These are phyloP conservation scores for Aphaenogaster floridana DNA, from an alignment of 1,140 invertebrate species.

Conservation along the genomic window DNA sequence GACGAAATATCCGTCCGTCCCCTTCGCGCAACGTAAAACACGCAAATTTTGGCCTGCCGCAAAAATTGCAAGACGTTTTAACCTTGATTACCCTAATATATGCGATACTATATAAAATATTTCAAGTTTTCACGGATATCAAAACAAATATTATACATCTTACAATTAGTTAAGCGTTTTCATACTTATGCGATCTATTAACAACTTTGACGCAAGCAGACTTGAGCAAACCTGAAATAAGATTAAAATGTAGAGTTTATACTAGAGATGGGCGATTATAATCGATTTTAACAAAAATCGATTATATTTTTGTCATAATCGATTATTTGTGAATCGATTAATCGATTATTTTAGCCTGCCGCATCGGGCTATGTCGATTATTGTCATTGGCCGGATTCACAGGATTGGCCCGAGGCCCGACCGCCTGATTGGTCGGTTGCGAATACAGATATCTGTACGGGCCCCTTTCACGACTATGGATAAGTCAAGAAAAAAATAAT, in stretches of 20 bases:
- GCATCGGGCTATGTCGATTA: too few species aligned
- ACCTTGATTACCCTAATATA: not conserved
- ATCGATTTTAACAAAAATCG: too few species aligned
- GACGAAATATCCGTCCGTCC: not conserved
- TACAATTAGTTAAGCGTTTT: not conserved
- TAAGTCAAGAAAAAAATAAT: too few species aligned
- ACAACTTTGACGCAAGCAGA: not conserved
- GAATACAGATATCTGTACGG: too few species aligned
- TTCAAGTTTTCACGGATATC: not conserved
- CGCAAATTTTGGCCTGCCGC: not conserved
- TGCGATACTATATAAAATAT: not conserved
- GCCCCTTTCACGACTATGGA: too few species aligned
- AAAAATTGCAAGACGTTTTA: not conserved
- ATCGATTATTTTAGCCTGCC: too few species aligned
- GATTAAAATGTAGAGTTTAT: not conserved
- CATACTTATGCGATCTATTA: conserved; percentile 6
- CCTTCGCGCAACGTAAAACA: not conserved
- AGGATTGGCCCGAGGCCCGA: too few species aligned
- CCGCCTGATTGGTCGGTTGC: too few species aligned
- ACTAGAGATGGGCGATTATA: too few species aligned
- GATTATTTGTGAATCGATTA: too few species aligned
- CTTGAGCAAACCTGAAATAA: not conserved
- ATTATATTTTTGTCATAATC: too few species aligned
- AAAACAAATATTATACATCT: not conserved
- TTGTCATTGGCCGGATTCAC: too few species aligned